A percentile compares a stretch with the other conserved stretches of the same genome.
phyloP scores from a whole-genome alignment of 1,140 invertebrate species.

The Plodia interpunctella region DNA sequence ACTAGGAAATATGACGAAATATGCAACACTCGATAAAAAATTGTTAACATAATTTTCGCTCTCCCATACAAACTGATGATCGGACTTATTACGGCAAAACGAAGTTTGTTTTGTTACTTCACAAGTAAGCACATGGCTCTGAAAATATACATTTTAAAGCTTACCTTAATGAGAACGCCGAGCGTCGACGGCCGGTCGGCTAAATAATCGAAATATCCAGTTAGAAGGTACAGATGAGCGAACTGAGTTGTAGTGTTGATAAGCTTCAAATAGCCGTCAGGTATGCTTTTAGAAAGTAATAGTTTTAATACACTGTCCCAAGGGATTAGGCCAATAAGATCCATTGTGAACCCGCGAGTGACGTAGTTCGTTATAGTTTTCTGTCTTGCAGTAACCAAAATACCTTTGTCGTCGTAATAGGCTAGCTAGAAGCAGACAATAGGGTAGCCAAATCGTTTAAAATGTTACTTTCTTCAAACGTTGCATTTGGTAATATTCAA shows the following conservation, averaged over 20 bases:
- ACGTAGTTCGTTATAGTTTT: conserved; percentile 40
- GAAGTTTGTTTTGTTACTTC: too few species aligned
- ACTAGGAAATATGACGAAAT: too few species aligned
- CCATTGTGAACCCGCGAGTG: conserved; percentile 38
- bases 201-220: conserved; percentile 51
- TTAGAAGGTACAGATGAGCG: conserved; percentile 47
- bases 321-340: conserved; percentile 41
- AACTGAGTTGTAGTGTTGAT: conserved; percentile 27
- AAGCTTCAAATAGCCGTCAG: conserved; percentile 16
- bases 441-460: too few species aligned
- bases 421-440: conserved; percentile 28
- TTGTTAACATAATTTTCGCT: too few species aligned
- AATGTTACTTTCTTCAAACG: too few species aligned
- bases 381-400: conserved; percentile 34
- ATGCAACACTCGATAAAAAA: too few species aligned
- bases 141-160: background rate
- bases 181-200: conserved; percentile 40
- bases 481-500: too few species aligned
- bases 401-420: conserved; percentile 44
- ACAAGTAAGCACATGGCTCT: too few species aligned
- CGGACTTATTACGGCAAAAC: too few species aligned
- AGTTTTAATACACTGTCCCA: background rate
- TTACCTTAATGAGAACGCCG: conserved; percentile 17
- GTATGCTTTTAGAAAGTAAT: conserved; percentile 11
- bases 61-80: too few species aligned